These are phyloP conservation scores for Sebastes umbrosus DNA, from an alignment of 2,797 vertebrate species.

Conservation along the genomic window DNA sequence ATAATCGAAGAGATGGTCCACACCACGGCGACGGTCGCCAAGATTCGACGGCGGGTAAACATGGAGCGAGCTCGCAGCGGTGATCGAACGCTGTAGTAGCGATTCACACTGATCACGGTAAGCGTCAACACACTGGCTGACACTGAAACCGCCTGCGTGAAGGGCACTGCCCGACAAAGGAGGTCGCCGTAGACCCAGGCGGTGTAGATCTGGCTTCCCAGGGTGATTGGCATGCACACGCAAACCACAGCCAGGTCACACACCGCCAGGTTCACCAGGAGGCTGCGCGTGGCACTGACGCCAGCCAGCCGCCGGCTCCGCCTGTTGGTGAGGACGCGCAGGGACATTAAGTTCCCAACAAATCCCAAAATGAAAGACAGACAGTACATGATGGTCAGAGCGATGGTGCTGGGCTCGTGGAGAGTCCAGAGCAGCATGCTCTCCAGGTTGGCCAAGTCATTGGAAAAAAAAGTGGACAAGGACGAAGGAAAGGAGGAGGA, in stretches of 20 bases:
- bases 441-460: constrained; percentile 83
- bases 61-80: constrained; percentile 88
- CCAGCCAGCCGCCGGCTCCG: constrained; percentile 77
- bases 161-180: constrained; percentile 89
- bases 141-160: constrained; percentile 91
- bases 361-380: constrained; percentile 88
- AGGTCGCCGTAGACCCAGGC: constrained; percentile 93
- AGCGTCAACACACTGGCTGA: constrained; percentile 91
- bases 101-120: constrained; percentile 91
- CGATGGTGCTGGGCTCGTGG: constrained; percentile 86
- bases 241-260: constrained; percentile 94
- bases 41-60: constrained; percentile 88
- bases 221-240: constrained; percentile 92
- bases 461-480: constrained; percentile 46
- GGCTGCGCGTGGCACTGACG: constrained; percentile 87
- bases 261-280: constrained; percentile 90
- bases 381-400: constrained; percentile 85
- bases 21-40: constrained; percentile 86
- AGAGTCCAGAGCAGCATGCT: constrained; percentile 87
- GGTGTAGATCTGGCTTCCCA: constrained; percentile 90
- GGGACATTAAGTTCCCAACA: constrained; percentile 89
- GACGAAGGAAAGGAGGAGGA: constrained; percentile 11
- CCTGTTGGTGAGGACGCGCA: constrained; percentile 88
- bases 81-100: constrained; percentile 91
- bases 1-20: constrained; percentile 89